Conservation (phyloP, 2,113 vertebrate species). For the Myotis lucifugus region DNA sequence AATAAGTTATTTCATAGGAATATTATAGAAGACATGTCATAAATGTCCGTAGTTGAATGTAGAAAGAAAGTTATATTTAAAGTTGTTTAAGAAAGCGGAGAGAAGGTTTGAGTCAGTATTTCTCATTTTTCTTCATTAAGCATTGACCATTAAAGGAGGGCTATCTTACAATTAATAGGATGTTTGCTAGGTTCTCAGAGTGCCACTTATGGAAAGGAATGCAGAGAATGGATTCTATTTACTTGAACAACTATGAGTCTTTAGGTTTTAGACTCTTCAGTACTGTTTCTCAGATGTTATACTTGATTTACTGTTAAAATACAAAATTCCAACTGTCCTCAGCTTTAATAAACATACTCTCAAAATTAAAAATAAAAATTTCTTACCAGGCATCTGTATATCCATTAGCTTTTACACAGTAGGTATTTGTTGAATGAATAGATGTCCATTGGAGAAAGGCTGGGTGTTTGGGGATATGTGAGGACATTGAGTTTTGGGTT, state of each 20-base stretch:
- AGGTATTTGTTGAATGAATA: not conserved
- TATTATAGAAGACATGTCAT: not conserved
- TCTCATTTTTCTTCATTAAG: conserved; percentile 22
- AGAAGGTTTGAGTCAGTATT: conserved; percentile 26
- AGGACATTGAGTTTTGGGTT: conserved; percentile 12
- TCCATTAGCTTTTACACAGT: not conserved
- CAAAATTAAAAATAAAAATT: not conserved
- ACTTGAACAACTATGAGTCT: not conserved
- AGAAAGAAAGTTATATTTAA: conserved; percentile 15
- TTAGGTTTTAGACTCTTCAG: not conserved
- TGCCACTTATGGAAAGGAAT: not conserved
- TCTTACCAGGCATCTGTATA: not conserved
- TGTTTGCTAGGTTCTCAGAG: conserved; percentile 17
- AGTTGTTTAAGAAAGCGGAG: not conserved
- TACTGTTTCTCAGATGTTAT: conserved; percentile 7
- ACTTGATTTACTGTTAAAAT: not conserved
- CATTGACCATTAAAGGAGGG: conserved; percentile 4
- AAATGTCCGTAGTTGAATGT: not conserved
- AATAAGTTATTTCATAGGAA: conserved; percentile 7
- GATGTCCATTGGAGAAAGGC: not conserved
- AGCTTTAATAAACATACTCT: not conserved
- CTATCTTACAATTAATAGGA: not conserved
- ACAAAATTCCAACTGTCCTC: not conserved
- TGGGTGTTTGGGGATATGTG: not conserved
- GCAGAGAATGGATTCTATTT: not conserved